Base-by-base conservation (phyloP, 2,797 vertebrate species). In the Phylloscopus collybita region DNA sequence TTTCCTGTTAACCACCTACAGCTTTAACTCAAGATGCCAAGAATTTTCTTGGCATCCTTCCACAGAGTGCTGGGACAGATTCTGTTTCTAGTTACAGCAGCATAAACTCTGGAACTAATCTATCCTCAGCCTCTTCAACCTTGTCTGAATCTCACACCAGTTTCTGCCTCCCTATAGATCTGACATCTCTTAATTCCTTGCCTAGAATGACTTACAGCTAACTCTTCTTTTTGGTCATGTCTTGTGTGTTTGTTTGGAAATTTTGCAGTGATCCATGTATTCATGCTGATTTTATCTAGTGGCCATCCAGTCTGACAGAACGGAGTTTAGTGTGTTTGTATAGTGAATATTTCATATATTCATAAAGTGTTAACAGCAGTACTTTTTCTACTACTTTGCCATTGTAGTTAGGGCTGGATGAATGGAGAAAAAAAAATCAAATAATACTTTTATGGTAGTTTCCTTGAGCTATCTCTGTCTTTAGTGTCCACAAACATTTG, bases 1-100 rank as follows among this genome's bases (percentile, higher is more conserved):
- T 94, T 95, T 96, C 87, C 80, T 93, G 64, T 92, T 93, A 91
- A 80, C 80, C 87, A 95, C 87, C 87, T 95, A 92, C 67, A 5
- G 59, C 61, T 95, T 83, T 59, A 91, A 91, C 44, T 91, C 66
- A 81, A 66, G 40, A 92, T 40, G 91, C 79, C 86, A 92, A 95
- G 80, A 91, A 84, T 86, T 86, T 80, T 64, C 81, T 91, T 96
- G 96, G 88, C 88, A 72, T 65, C 20, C 25, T 86, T 93, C 86
- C 90, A 91, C 30, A 40, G 38, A 45, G 11, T 47, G 4, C 45
- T 57, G 29, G 88, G 74, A 26, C 44, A 60, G 73, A 90, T 90
- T 92, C 65, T 86, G 60, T 91, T 96, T 86, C 83, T 66, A 80
- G 82, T 78, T 90, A 88, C 61, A 80, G 19, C 45, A 71, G 45